These are phyloP conservation scores for Eremophila alpestris DNA, from an alignment of 2,797 vertebrate species.

Conservation along the genomic window DNA sequence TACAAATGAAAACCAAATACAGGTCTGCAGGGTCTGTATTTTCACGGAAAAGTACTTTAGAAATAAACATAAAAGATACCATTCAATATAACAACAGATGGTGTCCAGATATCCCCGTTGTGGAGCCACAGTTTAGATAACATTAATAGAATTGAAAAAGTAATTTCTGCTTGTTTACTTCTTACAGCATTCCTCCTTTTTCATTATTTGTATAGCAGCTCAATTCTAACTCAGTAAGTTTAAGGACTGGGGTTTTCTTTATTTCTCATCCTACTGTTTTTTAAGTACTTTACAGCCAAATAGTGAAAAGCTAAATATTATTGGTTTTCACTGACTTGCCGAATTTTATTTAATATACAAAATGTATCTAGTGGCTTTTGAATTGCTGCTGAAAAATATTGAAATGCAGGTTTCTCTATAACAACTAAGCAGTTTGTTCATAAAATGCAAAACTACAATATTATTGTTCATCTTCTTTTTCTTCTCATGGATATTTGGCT, in stretches of 20 bases:
- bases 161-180: neutral
- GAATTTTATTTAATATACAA: slow-evolving; percentile 24
- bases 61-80: neutral
- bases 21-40: neutral
- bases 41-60: neutral
- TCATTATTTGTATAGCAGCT: neutral
- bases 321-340: neutral
- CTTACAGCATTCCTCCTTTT: neutral
- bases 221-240: neutral
- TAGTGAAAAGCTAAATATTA: neutral
- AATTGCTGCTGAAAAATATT: neutral
- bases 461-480: neutral
- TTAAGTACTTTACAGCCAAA: slow-evolving; percentile 22
- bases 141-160: neutral
- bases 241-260: neutral
- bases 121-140: neutral
- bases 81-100: neutral
- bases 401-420: neutral
- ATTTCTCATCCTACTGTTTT: slow-evolving; percentile 4
- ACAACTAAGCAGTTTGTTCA: neutral
- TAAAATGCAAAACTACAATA: neutral
- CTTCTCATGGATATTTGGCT: neutral
- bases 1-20: neutral
- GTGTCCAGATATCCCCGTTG: neutral
- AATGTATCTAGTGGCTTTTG: neutral